Base-by-base conservation (phyloP, 2,888 invertebrate genomes). In the Xestia xanthographa region DNA sequence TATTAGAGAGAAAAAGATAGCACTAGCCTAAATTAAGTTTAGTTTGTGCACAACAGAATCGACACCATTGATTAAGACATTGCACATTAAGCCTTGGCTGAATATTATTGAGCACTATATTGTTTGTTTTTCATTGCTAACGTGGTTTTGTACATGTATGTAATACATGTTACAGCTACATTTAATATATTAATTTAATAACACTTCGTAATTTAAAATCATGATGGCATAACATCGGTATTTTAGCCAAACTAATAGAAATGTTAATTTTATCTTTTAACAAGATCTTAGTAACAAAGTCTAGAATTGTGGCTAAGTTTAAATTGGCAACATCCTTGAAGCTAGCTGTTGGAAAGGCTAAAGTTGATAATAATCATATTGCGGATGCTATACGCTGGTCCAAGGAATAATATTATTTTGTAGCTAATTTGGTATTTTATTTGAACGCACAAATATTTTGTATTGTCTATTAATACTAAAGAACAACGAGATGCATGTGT, bases 311-410 rank as follows among this genome's bases (percentile, higher is more conserved):
- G 71, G 68, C 72, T 82, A 67, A 72, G 79, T 85, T 85, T 76
- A 62, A 85, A 83, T 77, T 82, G 69, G 72, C 70, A 77, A 74
- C 63, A 83, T 85, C 85, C 85, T 86, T 85, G 85, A 83, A 79
- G 48, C 14, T 66, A 56, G 66, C 69, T 45, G 72, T 69, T 85
- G 26, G 75, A 85, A 85, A 83, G 86, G 80, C 71, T 80, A 80
- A 85, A 80, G 80, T 85, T 82, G 75, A 83, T 73, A 58, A 83
- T 76, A 70, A 72, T 74, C 79, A 74, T 75, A 80, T 50, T 53
- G 60, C 74, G 80, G 84, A 83, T 83, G 84, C 77, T 72, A 74
- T 53, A 71, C 20, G 66, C 9, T 48, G 14, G 43, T 60, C 41
- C 29, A 20, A 70, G 26, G 53, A 50, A 62, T 58, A 62, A 58